Evolutionary conservation across 1,140 invertebrate genomes (phyloP).

Genomic region (Galleria mellonella): DNA sequence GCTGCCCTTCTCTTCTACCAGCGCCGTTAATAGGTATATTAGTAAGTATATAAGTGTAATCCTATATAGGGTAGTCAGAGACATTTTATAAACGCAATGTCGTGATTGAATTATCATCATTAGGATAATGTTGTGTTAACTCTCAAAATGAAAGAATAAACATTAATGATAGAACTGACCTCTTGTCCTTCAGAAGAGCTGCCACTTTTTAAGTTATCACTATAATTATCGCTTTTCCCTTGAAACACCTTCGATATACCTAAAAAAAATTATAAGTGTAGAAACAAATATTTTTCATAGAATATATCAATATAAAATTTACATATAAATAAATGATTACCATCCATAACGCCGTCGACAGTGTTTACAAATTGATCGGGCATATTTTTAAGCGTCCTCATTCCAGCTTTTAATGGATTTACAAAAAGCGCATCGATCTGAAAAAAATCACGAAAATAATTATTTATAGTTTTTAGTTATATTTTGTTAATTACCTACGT

Average conservation of each 20-base stretch:
- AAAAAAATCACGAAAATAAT: constrained; percentile 20
- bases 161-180: constrained; percentile 28
- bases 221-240: constrained; percentile 57
- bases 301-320: constrained; percentile 3
- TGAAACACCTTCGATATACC: constrained; percentile 68
- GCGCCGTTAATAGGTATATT: too few relatives aligned
- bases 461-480: too few relatives aligned
- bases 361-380: constrained; percentile 88
- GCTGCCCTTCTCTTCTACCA: too few relatives aligned
- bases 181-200: constrained; percentile 50
- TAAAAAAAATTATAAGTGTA: constrained; percentile 22
- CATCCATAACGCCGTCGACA: constrained; percentile 89
- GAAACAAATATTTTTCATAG: neutral
- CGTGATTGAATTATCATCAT: too few relatives aligned
- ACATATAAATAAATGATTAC: constrained; percentile 27
- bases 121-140: too few relatives aligned
- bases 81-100: too few relatives aligned
- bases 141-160: too few relatives aligned
- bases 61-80: too few relatives aligned
- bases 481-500: too few relatives aligned
- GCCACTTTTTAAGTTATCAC: constrained; percentile 41
- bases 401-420: constrained; percentile 87
- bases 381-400: constrained; percentile 88
- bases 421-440: constrained; percentile 84
- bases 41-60: too few relatives aligned